Base-by-base conservation (phyloP, 2,797 vertebrate genomes). In the Anisognathus igniventris region DNA sequence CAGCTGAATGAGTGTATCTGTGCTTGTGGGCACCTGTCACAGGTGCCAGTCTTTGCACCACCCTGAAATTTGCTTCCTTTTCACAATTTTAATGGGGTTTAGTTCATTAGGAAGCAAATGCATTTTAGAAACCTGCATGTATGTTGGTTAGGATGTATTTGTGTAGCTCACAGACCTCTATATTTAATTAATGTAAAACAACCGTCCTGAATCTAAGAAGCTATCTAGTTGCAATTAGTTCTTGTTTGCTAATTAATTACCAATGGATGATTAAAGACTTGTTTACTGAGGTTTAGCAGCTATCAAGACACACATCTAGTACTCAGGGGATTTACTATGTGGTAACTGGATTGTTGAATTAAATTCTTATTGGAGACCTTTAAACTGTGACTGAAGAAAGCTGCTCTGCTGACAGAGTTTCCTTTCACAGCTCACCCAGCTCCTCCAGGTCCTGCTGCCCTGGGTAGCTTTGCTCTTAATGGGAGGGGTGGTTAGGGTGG, bases 191-290 rank as follows among this genome's bases (percentile, higher is more conserved):
- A 82, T 0, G 0, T 77, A 20, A 90, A 95, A 40, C 60, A 91
- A 70, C 77, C 12, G 7, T 77, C 92, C 65, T 85, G 86, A 87
- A 90, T 95, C 93, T 94, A 79, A 81, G 86, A 35, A 95, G 65
- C 64, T 91, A 96, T 95, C 95, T 95, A 88, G 81, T 89, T 92
- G 92, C 93, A 93, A 94, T 96, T 96, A 95, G 94, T 96, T 96
- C 93, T 96, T 95, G 94, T 94, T 96, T 95, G 93, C 91, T 96
- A 95, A 96, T 96, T 95, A 96, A 96, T 96, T 96, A 92, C 93
- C 95, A 96, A 68, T 89, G 94, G 85, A 93, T 94, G 93, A 96
- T 95, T 95, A 96, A 96, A 90, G 86, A 88, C 88, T 93, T 95
- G 86, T 95, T 96, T 95, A 95, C 93, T 88, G 81, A 93, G 93